Evolutionary conservation across 2,797 vertebrate genomes (phyloP), one percentile per base, ranked within the genome.

Genomic region (Platyrinchus mystaceus): DNA sequence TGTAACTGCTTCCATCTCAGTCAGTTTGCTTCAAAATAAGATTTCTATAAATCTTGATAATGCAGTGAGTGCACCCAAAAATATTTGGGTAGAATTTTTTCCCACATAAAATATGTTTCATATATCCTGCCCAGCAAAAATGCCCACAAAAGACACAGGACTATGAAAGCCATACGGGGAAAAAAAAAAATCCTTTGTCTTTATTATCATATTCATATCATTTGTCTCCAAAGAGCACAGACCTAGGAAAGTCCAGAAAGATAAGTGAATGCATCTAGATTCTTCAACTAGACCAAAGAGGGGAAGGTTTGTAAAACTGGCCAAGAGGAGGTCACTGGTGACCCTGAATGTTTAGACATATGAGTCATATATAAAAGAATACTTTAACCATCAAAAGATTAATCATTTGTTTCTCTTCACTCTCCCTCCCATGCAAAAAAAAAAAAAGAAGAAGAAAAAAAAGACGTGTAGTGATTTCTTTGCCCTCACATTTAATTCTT

Each of bases 301-400:
- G 32, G 70, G 43, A 74, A 92, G 26, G 70, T 68, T 56, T 82
- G 21, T 69, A 89, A 67, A 82, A 60, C 52, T 81, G 52, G 80
- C 86, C 90, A 90, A 87, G 78, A 73, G 21, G 43, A 90, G 67
- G 67, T 82, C 78, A 83, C 24, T 85, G 44, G 44, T 93, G 87
- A 95, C 85, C 78, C 76, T 84, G 87, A 86, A 85, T 94, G 69
- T 86, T 95, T 94, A 92, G 92, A 95, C 93, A 52, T 94, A 96
- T 95, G 93, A 97, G 77, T 95, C 92, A 96, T 64, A 36, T 46
- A 73, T 37, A 82, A 94, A 95, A 89, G 67, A 76, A 90, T 83
- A 83, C 27, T 92, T 14, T 17, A 94, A 78, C 47, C 44, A 44
- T 66, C 55, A 84, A 85, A 87, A 70, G n/a, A 83, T 79, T 91